Evolutionary conservation across 2,113 vertebrate genomes (phyloP).

Genomic region (Atherinomorus stipes): DNA sequence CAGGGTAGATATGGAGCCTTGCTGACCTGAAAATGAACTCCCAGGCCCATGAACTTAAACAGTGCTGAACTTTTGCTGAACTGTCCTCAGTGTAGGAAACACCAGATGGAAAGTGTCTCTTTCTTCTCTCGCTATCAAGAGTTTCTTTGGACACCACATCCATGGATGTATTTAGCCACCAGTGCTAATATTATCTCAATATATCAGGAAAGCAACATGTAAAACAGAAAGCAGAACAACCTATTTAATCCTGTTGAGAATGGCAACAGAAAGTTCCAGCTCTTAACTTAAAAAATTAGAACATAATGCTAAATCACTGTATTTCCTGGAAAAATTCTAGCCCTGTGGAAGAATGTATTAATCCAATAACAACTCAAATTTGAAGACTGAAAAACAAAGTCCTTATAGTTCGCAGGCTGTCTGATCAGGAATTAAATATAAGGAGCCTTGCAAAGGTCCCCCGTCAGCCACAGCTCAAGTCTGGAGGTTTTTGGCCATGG

Average conservation of each 20-base stretch:
- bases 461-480: conserved; percentile 29
- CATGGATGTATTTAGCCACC: conserved; percentile 5
- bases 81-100: conserved; percentile 47
- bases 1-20: conserved; percentile 52
- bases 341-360: background rate
- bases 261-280: background rate
- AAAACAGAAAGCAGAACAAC: background rate
- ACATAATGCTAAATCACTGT: conserved; percentile 3
- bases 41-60: conserved; percentile 72
- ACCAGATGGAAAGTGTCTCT: conserved; percentile 75
- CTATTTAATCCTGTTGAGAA: background rate
- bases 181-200: background rate
- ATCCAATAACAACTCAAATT: conserved; percentile 29
- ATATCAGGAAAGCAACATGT: background rate
- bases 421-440: conserved; percentile 49
- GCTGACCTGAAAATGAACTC: conserved; percentile 78
- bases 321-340: background rate
- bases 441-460: conserved; percentile 30
- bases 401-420: conserved; percentile 31
- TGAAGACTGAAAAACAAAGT: conserved; percentile 43
- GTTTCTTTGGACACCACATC: conserved; percentile 1
- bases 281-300: background rate
- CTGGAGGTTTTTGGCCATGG: conserved; percentile 46
- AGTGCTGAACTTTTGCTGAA: conserved; percentile 75
- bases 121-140: conserved; percentile 51